These are phyloP conservation scores for Zosterops pallidus DNA, from an alignment of 2,113 vertebrate genomes.

Conservation along the genomic window DNA sequence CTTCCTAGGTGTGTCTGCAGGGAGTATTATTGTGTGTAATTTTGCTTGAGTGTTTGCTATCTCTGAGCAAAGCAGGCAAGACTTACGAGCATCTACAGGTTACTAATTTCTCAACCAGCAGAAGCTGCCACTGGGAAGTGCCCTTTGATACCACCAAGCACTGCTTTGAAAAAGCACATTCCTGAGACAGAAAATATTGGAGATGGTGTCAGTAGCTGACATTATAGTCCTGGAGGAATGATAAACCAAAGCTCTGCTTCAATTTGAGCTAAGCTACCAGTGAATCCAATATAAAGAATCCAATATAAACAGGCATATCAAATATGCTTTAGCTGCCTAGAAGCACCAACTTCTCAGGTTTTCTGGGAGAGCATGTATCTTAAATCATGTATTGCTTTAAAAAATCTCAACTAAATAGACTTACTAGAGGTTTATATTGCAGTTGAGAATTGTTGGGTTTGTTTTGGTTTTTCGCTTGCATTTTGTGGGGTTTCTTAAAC, in stretches of 20 bases:
- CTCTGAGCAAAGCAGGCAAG: conserved; percentile 18
- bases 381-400: not conserved
- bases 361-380: not conserved
- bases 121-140: conserved; percentile 44
- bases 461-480: not conserved
- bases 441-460: not conserved
- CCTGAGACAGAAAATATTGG: conserved; percentile 12
- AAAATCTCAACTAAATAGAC: not conserved
- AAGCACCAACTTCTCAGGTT: conserved; percentile 2
- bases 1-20: not conserved
- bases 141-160: conserved; percentile 7
- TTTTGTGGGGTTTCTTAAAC: not conserved
- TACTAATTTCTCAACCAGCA: conserved; percentile 27
- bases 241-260: conserved; percentile 20
- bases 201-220: not conserved
- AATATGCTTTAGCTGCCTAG: not conserved
- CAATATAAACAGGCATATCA: conserved; percentile 30
- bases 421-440: not conserved
- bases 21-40: not conserved
- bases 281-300: conserved; percentile 35
- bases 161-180: not conserved
- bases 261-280: conserved; percentile 18
- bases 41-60: conserved; percentile 6
- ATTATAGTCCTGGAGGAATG: conserved; percentile 48
- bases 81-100: conserved; percentile 18